Evolutionary conservation across 2,113 vertebrate genomes (phyloP).

Genomic region (Astatotilapia flaviijosephi): DNA sequence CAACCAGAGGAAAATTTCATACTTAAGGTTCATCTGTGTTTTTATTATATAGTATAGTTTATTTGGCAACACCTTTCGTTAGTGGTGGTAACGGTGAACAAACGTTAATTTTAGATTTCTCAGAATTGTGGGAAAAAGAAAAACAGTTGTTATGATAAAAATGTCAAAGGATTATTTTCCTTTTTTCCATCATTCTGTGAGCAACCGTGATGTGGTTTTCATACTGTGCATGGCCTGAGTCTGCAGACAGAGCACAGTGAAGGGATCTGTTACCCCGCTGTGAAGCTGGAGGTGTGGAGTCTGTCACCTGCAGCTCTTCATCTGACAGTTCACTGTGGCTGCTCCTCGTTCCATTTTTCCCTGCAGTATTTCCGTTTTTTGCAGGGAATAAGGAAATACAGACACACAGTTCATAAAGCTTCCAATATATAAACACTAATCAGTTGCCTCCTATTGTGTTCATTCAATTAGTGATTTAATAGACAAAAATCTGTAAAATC

Average conservation of each 20-base stretch:
- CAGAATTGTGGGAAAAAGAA: neutral
- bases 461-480: neutral
- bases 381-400: neutral
- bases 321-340: neutral
- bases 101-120: neutral
- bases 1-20: constrained; percentile 87
- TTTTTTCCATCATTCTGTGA: neutral
- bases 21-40: constrained; percentile 69
- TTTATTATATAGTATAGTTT: neutral
- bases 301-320: neutral
- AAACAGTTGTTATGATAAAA: neutral
- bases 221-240: fast-evolving
- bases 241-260: neutral
- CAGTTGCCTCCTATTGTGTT: neutral
- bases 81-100: neutral
- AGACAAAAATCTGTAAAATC: neutral
- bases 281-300: neutral
- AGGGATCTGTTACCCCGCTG: neutral
- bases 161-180: neutral
- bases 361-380: neutral
- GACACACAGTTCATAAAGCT: neutral
- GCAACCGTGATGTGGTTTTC: neutral
- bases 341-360: neutral
- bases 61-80: neutral
- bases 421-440: neutral